Conservation (phyloP, 2,113 vertebrate genomes). For the Grus americana region DNA sequence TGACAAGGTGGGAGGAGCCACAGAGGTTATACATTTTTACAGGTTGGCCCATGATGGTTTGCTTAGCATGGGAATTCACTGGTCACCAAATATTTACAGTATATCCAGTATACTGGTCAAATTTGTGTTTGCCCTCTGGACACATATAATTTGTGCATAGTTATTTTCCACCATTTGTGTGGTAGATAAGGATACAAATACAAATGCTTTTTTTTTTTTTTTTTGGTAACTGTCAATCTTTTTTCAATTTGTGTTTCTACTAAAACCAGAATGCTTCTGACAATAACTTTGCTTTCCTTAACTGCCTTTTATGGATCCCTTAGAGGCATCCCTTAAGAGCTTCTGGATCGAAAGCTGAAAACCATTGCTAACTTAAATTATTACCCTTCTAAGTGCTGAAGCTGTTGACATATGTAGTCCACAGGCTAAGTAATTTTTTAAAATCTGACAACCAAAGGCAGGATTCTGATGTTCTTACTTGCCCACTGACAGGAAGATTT, state of each 20-base stretch:
- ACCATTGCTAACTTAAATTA: not conserved
- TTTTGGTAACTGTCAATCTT: not conserved
- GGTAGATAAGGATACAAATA: not conserved
- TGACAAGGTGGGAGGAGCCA: not conserved
- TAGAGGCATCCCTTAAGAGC: not conserved
- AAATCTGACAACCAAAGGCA: not conserved
- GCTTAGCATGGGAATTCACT: not conserved
- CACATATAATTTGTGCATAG: not conserved
- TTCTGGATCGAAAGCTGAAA: not conserved
- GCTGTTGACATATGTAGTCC: not conserved
- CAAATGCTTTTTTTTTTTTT: not conserved
- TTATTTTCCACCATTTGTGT: not conserved
- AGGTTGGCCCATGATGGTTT: not conserved
- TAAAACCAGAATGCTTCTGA: not conserved
- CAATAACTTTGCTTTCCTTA: not conserved
- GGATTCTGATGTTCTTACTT: not conserved
- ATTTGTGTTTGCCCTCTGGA: not conserved
- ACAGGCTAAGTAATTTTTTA: not conserved
- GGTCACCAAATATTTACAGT: not conserved
- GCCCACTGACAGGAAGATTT: not conserved
- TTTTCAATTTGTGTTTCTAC: not conserved
- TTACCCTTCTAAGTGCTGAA: not conserved
- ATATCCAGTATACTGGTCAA: not conserved
- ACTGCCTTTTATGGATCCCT: not conserved
- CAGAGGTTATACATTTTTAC: not conserved